A percentile compares a stretch with the other conserved stretches of the same genome.
phyloP scores from a whole-genome alignment of 2,113 vertebrate genomes.

The Chaetura pelagica region DNA sequence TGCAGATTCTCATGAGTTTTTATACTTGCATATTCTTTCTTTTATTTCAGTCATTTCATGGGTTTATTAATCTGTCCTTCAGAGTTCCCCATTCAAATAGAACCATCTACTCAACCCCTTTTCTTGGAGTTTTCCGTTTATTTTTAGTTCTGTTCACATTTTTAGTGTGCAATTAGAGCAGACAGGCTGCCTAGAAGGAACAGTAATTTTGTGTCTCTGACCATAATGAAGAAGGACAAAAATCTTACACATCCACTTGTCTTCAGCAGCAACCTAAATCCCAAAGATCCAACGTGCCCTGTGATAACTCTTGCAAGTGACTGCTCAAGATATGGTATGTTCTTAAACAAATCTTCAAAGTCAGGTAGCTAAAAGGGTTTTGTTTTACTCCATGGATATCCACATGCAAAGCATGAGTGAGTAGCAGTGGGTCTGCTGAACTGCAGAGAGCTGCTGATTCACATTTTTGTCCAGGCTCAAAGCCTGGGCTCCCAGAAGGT shows the following conservation, averaged over 20 bases:
- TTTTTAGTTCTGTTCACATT: neutral
- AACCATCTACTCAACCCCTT: neutral
- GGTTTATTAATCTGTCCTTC: neutral
- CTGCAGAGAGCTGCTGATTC: neutral
- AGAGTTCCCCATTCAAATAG: neutral
- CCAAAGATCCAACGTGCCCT: conserved; percentile 46
- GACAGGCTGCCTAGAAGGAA: neutral
- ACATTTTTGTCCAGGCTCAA: neutral
- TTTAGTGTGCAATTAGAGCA: neutral
- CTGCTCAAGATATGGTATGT: conserved; percentile 74
- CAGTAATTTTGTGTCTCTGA: neutral
- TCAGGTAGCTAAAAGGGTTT: neutral
- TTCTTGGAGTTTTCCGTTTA: neutral
- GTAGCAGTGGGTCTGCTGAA: neutral
- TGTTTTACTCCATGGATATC: neutral
- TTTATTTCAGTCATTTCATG: neutral
- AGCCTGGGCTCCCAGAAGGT: fast-evolving
- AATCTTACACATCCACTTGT: neutral
- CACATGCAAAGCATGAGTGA: neutral
- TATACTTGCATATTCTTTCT: neutral
- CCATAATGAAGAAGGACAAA: neutral
- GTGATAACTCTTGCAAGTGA: conserved; percentile 66
- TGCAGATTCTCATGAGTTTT: neutral
- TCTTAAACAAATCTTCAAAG: neutral
- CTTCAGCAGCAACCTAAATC: conserved; percentile 58